A percentile compares a stretch with the other conserved stretches of the same genome.
phyloP scores from a whole-genome alignment of 2,797 vertebrate genomes.

The Rhadinocentrus ornatus region DNA sequence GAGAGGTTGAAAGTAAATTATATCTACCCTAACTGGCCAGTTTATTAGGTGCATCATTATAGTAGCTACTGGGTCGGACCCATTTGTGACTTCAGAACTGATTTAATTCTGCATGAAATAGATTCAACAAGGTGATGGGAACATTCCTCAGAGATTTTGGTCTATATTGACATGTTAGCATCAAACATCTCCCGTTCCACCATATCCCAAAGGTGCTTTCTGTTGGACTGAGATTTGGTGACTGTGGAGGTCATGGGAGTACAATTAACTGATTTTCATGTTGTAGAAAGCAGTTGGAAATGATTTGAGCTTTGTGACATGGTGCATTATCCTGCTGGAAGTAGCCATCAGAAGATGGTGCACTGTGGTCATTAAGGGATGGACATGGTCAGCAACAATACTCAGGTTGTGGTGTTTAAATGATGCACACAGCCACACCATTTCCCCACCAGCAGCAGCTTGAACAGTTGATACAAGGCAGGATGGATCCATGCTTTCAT shows the following conservation, averaged over 20 bases:
- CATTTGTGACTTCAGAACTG: neutral
- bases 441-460: neutral
- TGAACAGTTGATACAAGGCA: neutral
- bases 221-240: neutral
- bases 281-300: neutral
- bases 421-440: neutral
- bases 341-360: slow-evolving; percentile 45
- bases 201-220: too few relatives aligned
- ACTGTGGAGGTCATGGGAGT: too few relatives aligned
- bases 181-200: neutral
- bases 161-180: neutral
- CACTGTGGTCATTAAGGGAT: too few relatives aligned
- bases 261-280: neutral
- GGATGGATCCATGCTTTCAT: neutral
- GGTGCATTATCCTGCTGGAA: slow-evolving; percentile 45
- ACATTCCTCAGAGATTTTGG: too few relatives aligned
- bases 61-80: neutral
- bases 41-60: neutral
- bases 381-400: too few relatives aligned
- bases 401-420: too few relatives aligned
- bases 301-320: slow-evolving; percentile 14
- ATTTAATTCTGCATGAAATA: neutral
- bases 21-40: neutral
- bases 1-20: neutral
- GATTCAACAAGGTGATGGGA: neutral